These are phyloP conservation scores for Psammodynastes pulverulentus DNA, from an alignment of 2,113 vertebrate genomes.

Conservation along the genomic window DNA sequence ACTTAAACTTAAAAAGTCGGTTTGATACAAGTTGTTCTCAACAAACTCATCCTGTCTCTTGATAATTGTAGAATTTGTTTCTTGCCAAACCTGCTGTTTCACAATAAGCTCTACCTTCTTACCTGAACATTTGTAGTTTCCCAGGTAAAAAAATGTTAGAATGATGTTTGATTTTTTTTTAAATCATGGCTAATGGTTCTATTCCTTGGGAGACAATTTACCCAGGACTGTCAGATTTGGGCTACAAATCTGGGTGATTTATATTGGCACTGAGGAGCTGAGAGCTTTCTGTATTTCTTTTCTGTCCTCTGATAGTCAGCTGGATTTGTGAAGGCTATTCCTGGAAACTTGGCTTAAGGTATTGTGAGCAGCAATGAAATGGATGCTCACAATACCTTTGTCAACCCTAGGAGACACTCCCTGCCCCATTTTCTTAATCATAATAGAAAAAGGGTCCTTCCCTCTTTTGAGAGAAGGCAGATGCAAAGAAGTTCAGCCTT, in stretches of 20 bases:
- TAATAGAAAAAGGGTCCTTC: background rate
- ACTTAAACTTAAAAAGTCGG: no score
- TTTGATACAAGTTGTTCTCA: no score
- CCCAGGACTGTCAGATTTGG: background rate
- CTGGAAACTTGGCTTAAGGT: background rate
- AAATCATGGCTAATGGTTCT: background rate
- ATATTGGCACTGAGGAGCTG: background rate
- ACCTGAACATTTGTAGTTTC: no score
- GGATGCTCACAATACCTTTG: background rate
- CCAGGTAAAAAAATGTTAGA: no score
- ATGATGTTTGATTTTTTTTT: no score
- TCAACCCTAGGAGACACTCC: background rate
- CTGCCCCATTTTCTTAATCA: background rate
- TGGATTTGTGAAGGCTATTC: background rate
- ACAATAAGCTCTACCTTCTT: no score
- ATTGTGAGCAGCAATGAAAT: background rate
- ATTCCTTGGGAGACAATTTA: background rate
- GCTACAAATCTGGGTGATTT: background rate
- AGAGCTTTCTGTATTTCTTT: background rate
- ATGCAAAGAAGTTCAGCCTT: background rate
- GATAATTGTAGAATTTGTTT: no score
- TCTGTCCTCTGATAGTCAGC: background rate
- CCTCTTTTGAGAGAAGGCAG: background rate
- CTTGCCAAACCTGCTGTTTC: no score
- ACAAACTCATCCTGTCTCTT: no score